A percentile compares a stretch with the other conserved stretches of the same genome.
These are phyloP conservation scores for Nephila pilipes DNA, from an alignment of 1,140 invertebrate genomes.

Conservation along the genomic window DNA sequence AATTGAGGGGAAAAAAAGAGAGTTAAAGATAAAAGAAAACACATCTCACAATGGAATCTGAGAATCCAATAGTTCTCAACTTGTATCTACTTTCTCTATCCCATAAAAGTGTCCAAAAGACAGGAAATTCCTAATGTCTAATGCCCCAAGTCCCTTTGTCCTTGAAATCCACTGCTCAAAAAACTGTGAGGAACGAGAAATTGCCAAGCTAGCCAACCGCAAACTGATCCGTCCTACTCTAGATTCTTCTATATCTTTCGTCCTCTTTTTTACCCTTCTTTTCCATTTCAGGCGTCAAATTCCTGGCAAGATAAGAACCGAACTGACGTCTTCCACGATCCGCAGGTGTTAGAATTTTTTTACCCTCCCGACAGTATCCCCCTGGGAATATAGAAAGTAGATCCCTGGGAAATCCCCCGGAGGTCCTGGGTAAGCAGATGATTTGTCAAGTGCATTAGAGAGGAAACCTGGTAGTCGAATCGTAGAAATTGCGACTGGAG, in stretches of 20 bases:
- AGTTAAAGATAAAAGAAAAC: conserved; percentile 6
- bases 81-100: conserved; percentile 38
- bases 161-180: conserved; percentile 37
- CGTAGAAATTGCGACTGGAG: conserved; percentile 47
- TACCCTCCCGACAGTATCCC: neutral
- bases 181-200: conserved; percentile 52
- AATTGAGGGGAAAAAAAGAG: neutral
- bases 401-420: conserved; percentile 70
- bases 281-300: conserved; percentile 71
- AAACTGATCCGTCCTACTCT: conserved; percentile 39
- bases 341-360: conserved; percentile 74
- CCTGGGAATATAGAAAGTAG: conserved; percentile 69
- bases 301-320: conserved; percentile 73
- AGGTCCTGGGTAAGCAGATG: conserved; percentile 73
- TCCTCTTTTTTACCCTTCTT: conserved; percentile 44
- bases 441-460: conserved; percentile 76
- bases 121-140: conserved; percentile 32
- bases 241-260: conserved; percentile 31
- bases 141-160: conserved; percentile 27
- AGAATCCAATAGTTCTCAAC: conserved; percentile 20
- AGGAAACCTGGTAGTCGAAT: conserved; percentile 28
- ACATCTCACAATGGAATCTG: conserved; percentile 3
- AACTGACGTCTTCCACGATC: conserved; percentile 64
- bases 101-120: conserved; percentile 31
- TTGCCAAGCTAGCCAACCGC: conserved; percentile 62